Conservation (phyloP, 2,888 invertebrate species). For the Scotopteryx bipunctaria region DNA sequence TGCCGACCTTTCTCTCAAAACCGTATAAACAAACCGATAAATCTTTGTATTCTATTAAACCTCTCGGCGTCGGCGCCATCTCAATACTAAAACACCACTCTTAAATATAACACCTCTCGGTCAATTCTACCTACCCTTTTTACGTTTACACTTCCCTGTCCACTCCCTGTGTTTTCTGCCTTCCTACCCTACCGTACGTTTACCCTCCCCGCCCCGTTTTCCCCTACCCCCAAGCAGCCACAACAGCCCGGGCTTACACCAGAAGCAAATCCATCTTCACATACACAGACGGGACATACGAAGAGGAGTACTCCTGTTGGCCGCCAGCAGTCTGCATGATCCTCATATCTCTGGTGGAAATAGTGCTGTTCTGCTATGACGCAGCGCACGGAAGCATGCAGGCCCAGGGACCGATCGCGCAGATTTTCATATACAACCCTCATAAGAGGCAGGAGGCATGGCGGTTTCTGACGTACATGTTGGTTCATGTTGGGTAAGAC, state of each 20-base stretch:
- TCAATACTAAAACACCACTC: too few species aligned
- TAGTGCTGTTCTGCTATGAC: slow-evolving; percentile 86
- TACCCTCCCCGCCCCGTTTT: slow-evolving; percentile 11
- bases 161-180: too few species aligned
- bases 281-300: slow-evolving; percentile 89
- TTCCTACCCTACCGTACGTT: too few species aligned
- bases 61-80: too few species aligned
- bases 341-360: slow-evolving; percentile 93
- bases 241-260: slow-evolving; percentile 40
- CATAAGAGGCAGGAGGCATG: slow-evolving; percentile 93
- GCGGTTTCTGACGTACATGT: slow-evolving; percentile 97
- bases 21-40: too few species aligned
- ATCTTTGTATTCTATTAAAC: too few species aligned
- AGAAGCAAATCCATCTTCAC: slow-evolving; percentile 69
- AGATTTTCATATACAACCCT: slow-evolving; percentile 94
- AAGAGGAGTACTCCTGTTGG: slow-evolving; percentile 95
- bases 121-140: too few species aligned
- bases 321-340: slow-evolving; percentile 97
- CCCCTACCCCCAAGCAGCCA: slow-evolving; percentile 25
- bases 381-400: slow-evolving; percentile 71
- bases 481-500: slow-evolving; percentile 95
- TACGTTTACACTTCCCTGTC: too few species aligned
- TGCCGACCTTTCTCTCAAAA: too few species aligned
- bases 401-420: slow-evolving; percentile 90
- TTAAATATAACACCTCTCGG: too few species aligned